Percentiles rank a stretch among this genome's conserved stretches.
phyloP scores from a whole-genome alignment of 2,797 vertebrate genomes.

The Anolis apletophallus region DNA sequence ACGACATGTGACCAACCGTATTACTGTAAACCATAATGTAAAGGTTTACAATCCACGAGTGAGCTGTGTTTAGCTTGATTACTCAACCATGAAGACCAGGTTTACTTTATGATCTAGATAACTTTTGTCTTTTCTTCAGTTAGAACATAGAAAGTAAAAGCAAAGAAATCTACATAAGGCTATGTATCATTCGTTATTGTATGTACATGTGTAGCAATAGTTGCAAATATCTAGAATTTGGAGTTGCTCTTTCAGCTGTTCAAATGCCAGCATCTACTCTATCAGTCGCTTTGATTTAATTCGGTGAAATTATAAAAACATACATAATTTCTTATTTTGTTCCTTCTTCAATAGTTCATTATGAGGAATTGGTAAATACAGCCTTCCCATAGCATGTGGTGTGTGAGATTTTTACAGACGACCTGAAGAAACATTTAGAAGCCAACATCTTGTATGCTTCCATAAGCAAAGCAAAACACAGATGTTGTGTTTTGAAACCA shows the following conservation, averaged over 20 bases:
- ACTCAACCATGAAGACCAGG: neutral
- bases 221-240: neutral
- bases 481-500: conserved; percentile 13
- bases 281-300: conserved; percentile 3
- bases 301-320: neutral
- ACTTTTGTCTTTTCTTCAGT: neutral
- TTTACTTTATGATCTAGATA: neutral
- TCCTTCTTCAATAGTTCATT: conserved; percentile 34
- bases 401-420: conserved; percentile 46
- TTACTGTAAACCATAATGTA: neutral
- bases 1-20: too few relatives aligned
- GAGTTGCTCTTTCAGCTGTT: neutral
- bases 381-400: conserved; percentile 34
- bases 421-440: conserved; percentile 46
- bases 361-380: conserved; percentile 54
- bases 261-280: neutral
- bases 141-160: neutral
- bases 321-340: conserved; percentile 30
- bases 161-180: neutral
- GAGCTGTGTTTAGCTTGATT: neutral
- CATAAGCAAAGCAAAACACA: conserved; percentile 27
- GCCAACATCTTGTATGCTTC: neutral
- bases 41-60: neutral
- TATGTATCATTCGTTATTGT: neutral
- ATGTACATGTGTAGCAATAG: neutral